phyloP scores from a whole-genome alignment of 2,888 invertebrate species.

The Hirtodrosophila histrioides region DNA sequence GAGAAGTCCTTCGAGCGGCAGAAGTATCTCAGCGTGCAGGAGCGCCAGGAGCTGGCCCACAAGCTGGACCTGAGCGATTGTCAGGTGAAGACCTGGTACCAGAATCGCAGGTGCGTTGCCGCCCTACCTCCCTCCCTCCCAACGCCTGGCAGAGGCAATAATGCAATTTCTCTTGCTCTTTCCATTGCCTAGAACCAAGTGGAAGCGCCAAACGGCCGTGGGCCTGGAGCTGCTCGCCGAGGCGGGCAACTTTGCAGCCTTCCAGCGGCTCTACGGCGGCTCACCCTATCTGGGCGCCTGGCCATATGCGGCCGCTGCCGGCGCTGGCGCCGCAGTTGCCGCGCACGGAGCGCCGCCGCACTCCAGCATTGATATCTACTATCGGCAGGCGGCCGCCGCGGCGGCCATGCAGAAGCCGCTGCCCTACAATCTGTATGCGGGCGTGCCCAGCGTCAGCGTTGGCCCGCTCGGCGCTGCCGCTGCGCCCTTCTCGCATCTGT shows the following conservation, averaged over 20 bases:
- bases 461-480: constrained; percentile 82
- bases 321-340: constrained; percentile 74
- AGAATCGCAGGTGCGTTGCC: constrained; percentile 94
- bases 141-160: no score
- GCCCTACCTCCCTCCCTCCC: not conserved
- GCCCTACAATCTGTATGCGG: constrained; percentile 87
- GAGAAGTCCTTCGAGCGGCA: constrained; percentile 99
- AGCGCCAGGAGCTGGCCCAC: constrained; percentile 98
- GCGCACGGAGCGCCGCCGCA: constrained; percentile 85
- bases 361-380: constrained; percentile 91
- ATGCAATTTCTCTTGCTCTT: not conserved
- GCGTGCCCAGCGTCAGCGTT: constrained; percentile 83
- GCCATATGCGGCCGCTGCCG: constrained; percentile 86
- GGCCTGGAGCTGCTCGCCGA: constrained; percentile 98
- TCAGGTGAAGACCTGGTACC: constrained; percentile 99
- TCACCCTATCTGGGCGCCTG: constrained; percentile 88
- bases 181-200: constrained; percentile 91
- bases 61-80: constrained; percentile 98
- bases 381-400: constrained; percentile 91
- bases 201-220: constrained; percentile 99
- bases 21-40: constrained; percentile 98
- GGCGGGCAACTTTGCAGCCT: constrained; percentile 99
- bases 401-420: constrained; percentile 94
- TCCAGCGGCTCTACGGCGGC: constrained; percentile 95
- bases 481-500: constrained; percentile 84